Evolutionary conservation across 2,888 invertebrate genomes (phyloP).

Genomic region (Ypsolopha scabrella): DNA sequence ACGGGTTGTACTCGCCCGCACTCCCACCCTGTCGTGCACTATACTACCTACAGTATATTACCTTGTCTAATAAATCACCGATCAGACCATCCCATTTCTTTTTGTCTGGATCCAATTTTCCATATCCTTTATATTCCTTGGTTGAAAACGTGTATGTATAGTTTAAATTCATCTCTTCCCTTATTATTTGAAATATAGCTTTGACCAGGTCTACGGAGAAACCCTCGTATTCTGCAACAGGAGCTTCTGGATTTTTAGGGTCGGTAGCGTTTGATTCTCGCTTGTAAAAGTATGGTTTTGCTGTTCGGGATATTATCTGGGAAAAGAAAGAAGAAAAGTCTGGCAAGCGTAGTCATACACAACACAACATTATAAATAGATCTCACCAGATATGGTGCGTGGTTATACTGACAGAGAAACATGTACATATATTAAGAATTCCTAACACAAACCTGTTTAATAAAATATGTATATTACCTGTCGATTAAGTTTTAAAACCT

Average conservation of each 20-base stretch:
- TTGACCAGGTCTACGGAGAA: slow-evolving; percentile 82
- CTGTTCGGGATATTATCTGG: slow-evolving; percentile 74
- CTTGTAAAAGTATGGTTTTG: slow-evolving; percentile 80
- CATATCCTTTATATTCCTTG: slow-evolving; percentile 29
- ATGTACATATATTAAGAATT: no score
- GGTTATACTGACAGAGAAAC: no score
- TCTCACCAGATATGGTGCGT: no score
- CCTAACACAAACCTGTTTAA: no score
- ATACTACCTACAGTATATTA: no score
- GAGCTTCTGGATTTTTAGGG: slow-evolving; percentile 48
- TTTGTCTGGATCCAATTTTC: slow-evolving; percentile 26
- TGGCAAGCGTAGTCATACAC: no score
- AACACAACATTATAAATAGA: no score
- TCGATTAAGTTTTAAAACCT: no score
- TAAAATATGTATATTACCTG: no score
- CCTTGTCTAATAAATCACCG: slow-evolving; percentile 50
- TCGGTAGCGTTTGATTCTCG: slow-evolving; percentile 39
- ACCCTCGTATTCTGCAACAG: slow-evolving; percentile 77
- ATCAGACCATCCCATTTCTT: slow-evolving; percentile 56
- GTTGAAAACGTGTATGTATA: slow-evolving; percentile 42
- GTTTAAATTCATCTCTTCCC: slow-evolving; percentile 35
- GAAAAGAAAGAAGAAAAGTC: neutral
- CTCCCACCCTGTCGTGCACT: no score
- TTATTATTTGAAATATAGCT: slow-evolving; percentile 74
- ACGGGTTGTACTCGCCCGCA: no score